These are phyloP conservation scores for Euwallacea fornicatus DNA, from an alignment of 1,140 invertebrate genomes.

Conservation along the genomic window DNA sequence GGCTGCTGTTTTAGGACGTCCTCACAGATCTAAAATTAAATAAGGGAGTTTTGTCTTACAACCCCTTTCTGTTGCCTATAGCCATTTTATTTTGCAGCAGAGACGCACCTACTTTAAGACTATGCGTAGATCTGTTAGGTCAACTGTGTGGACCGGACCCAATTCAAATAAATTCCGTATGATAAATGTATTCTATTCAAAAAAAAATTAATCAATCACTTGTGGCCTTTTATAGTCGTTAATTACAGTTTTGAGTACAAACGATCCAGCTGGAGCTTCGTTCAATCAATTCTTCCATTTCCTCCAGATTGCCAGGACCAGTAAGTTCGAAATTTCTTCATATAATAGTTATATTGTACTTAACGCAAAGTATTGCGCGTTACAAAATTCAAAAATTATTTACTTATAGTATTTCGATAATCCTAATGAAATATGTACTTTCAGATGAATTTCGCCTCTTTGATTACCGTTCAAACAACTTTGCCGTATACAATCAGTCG, in stretches of 20 bases:
- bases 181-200: too few species aligned
- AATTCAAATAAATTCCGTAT: neutral
- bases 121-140: neutral
- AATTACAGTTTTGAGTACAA: slow-evolving; percentile 6
- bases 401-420: neutral
- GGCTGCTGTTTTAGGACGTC: neutral
- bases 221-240: slow-evolving; percentile 5
- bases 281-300: slow-evolving; percentile 12
- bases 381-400: neutral
- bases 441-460: slow-evolving; percentile 5
- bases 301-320: slow-evolving; percentile 4
- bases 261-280: slow-evolving; percentile 17
- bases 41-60: slow-evolving; percentile 18
- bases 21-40: neutral
- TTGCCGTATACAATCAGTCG: neutral
- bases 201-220: too few species aligned
- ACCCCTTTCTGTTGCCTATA: neutral
- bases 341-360: neutral
- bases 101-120: neutral
- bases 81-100: neutral
- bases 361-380: neutral
- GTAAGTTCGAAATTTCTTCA: slow-evolving; percentile 8
- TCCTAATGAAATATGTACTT: neutral
- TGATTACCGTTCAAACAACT: slow-evolving; percentile 3
- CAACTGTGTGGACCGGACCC: slow-evolving; percentile 3